Conservation (phyloP, 1,140 invertebrate species). For the Papilio polyxenes region DNA sequence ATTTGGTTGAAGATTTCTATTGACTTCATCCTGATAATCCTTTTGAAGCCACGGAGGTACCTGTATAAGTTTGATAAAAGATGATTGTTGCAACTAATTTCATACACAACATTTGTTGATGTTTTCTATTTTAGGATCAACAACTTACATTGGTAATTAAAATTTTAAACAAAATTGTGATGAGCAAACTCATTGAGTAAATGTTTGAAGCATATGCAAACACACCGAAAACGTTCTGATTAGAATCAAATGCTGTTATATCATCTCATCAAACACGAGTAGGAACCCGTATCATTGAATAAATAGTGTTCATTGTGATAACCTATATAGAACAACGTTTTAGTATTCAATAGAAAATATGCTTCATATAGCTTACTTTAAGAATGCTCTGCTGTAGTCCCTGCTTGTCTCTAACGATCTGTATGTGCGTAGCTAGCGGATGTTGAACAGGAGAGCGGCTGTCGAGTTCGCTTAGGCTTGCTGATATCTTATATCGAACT, state of each 20-base stretch:
- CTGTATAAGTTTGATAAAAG: slow-evolving; percentile 64
- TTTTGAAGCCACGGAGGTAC: slow-evolving; percentile 89
- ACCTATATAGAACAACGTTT: background rate
- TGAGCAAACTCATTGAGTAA: background rate
- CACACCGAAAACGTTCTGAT: background rate
- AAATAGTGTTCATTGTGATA: background rate
- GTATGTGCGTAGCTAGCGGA: slow-evolving; percentile 91
- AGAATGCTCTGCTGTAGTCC: slow-evolving; percentile 92
- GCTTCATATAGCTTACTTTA: slow-evolving; percentile 82
- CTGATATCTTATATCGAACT: slow-evolving; percentile 92
- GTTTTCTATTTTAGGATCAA: background rate
- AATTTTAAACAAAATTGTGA: background rate
- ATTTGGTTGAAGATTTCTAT: slow-evolving; percentile 74
- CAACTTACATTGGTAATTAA: background rate
- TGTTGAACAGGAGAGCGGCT: slow-evolving; percentile 87
- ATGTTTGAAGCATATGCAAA: background rate
- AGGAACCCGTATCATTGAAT: slow-evolving; percentile 8
- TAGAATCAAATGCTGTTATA: background rate
- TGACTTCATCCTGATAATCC: slow-evolving; percentile 80
- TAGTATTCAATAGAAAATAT: background rate
- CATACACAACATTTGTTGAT: background rate
- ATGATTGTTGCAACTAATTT: background rate
- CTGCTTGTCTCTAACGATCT: slow-evolving; percentile 93
- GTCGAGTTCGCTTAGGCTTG: slow-evolving; percentile 90
- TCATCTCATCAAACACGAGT: background rate